A percentile compares a stretch with the other conserved stretches of the same genome.
Evolutionary conservation across 2,888 invertebrate species (phyloP).

Genomic region (Nematopogon swammerdamellus): DNA sequence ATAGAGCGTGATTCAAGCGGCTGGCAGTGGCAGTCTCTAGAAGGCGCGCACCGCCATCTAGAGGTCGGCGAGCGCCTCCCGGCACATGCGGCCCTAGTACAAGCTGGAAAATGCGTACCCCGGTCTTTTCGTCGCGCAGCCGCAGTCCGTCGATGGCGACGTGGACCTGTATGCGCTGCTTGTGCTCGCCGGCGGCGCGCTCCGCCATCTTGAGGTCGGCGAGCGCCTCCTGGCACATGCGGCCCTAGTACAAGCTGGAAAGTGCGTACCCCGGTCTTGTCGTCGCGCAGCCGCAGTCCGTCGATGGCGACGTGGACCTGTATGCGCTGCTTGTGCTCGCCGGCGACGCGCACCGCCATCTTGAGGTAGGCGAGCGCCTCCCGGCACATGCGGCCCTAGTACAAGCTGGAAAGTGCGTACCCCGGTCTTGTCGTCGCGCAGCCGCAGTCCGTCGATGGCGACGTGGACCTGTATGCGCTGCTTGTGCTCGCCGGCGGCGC

Average conservation of each 20-base stretch:
- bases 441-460: conserved; percentile 90
- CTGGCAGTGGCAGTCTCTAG: no score
- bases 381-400: conserved; percentile 99
- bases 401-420: no score
- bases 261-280: conserved; percentile 80
- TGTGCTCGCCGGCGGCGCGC: conserved; percentile 94
- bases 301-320: conserved; percentile 95
- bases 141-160: conserved; percentile 95
- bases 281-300: conserved; percentile 90
- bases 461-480: conserved; percentile 94
- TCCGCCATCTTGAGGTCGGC: conserved; percentile 93
- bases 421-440: conserved; percentile 93
- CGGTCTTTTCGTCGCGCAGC: conserved; percentile 91
- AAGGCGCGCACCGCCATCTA: conserved; percentile 93
- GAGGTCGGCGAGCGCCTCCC: conserved; percentile 90
- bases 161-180: conserved; percentile 92
- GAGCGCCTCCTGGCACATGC: conserved; percentile 97
- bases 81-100: conserved; percentile 97
- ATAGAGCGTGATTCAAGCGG: no score
- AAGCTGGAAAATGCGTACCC: conserved; percentile 53
- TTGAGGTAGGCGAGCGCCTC: conserved; percentile 93
- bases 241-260: conserved; percentile 73
- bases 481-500: conserved; percentile 96
- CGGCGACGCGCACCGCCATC: conserved; percentile 91
- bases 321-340: conserved; percentile 96